Evolutionary conservation across 2,113 vertebrate species (phyloP).

Genomic region (Halichoerus grypus): DNA sequence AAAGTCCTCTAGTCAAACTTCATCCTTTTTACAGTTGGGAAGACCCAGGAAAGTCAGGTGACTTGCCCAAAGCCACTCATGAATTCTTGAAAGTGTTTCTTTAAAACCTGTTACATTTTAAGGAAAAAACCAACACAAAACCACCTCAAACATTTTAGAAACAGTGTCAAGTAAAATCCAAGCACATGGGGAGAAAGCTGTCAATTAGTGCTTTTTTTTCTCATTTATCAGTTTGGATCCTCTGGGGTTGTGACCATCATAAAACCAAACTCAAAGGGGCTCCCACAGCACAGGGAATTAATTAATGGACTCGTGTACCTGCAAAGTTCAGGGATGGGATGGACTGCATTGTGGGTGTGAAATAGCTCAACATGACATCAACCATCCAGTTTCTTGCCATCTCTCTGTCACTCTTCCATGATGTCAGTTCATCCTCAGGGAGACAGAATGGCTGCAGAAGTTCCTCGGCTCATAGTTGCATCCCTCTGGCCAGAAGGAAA

Average conservation of each 20-base stretch:
- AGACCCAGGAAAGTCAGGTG: background rate
- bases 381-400: background rate
- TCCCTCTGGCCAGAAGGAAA: background rate
- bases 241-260: background rate
- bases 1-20: background rate
- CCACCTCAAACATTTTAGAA: background rate
- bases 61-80: background rate
- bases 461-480: background rate
- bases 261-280: background rate
- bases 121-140: background rate
- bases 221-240: background rate
- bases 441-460: background rate
- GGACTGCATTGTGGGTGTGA: background rate
- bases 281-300: background rate
- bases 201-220: background rate
- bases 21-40: background rate
- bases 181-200: background rate
- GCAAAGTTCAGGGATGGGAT: background rate
- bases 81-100: slow-evolving; percentile 18
- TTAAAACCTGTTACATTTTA: background rate
- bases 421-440: background rate
- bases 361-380: background rate
- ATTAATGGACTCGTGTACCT: background rate
- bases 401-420: background rate
- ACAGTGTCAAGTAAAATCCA: background rate